These are phyloP conservation scores for Terebella lapidaria DNA, from an alignment of 2,888 invertebrate genomes.

Conservation along the genomic window DNA sequence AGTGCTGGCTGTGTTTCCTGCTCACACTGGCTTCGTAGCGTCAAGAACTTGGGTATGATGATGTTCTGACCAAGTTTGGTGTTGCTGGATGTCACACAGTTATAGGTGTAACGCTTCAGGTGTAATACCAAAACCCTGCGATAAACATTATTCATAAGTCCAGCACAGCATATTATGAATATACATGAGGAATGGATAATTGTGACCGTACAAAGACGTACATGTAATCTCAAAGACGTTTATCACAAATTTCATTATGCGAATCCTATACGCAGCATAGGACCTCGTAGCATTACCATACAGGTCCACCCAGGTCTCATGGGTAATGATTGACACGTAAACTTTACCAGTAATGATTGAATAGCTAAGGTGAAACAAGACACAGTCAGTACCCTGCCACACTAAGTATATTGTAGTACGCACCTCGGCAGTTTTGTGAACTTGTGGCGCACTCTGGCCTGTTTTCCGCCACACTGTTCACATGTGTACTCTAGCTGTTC, in stretches of 20 bases:
- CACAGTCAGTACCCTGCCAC: too few species aligned
- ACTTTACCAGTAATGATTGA: too few species aligned
- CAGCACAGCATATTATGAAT: too few species aligned
- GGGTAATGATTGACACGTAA: too few species aligned
- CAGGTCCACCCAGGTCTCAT: too few species aligned
- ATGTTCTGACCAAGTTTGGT: constrained; percentile 1
- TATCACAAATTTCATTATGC: background rate
- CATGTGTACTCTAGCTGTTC: constrained; percentile 7
- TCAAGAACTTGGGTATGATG: background rate
- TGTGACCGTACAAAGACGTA: too few species aligned
- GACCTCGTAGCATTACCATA: too few species aligned
- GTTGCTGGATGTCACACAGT: background rate
- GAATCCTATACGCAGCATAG: too few species aligned
- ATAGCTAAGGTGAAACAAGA: too few species aligned
- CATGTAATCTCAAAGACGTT: background rate
- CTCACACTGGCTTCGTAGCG: background rate
- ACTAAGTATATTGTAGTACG: too few species aligned
- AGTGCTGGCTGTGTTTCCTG: background rate
- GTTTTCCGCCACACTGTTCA: background rate
- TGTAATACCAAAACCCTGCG: constrained; percentile 5
- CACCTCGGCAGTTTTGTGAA: constrained; percentile 5
- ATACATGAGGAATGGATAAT: too few species aligned
- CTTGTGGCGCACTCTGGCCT: constrained; percentile 1
- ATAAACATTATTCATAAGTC: constrained; percentile 1
- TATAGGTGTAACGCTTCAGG: constrained; percentile 3